Conservation (phyloP, 2,888 invertebrate genomes). For the Slavum lentiscoides region DNA sequence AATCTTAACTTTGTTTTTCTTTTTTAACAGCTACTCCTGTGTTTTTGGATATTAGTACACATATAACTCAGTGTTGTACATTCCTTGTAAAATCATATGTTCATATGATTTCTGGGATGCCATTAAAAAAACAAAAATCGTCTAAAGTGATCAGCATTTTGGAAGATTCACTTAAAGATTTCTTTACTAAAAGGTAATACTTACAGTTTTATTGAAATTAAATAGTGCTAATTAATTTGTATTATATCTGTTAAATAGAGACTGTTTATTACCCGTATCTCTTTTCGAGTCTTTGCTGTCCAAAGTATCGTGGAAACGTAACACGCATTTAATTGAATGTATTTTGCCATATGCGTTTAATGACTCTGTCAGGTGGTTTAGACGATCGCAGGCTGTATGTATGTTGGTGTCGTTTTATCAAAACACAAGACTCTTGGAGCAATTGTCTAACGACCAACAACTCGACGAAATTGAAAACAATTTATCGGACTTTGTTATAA, state of each 20-base stretch:
- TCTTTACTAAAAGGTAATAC: constrained; percentile 52
- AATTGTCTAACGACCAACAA: constrained; percentile 27
- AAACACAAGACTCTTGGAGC: constrained; percentile 52
- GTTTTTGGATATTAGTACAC: constrained; percentile 53
- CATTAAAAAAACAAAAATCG: constrained; percentile 29
- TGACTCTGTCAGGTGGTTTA: constrained; percentile 51
- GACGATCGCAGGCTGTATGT: constrained; percentile 52
- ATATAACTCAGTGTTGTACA: constrained; percentile 55
- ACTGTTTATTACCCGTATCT: constrained; percentile 54
- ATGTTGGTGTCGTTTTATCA: constrained; percentile 53
- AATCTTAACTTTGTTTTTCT: not conserved
- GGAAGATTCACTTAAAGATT: constrained; percentile 43
- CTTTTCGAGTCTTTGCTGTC: constrained; percentile 53
- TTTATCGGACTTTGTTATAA: constrained; percentile 27
- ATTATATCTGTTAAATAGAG: constrained; percentile 20
- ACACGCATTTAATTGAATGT: constrained; percentile 40
- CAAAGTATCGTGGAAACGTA: constrained; percentile 51
- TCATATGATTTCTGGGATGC: constrained; percentile 19
- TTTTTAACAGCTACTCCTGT: constrained; percentile 50
- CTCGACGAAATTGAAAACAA: constrained; percentile 38
- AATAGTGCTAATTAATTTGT: not conserved
- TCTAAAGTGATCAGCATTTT: constrained; percentile 33
- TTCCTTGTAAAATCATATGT: constrained; percentile 54
- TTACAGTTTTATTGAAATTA: not conserved
- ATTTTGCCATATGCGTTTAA: constrained; percentile 50